Evolutionary conservation across 2,888 invertebrate species (phyloP), one percentile per base, ranked within the genome.

Genomic region (Graphium colonna): DNA sequence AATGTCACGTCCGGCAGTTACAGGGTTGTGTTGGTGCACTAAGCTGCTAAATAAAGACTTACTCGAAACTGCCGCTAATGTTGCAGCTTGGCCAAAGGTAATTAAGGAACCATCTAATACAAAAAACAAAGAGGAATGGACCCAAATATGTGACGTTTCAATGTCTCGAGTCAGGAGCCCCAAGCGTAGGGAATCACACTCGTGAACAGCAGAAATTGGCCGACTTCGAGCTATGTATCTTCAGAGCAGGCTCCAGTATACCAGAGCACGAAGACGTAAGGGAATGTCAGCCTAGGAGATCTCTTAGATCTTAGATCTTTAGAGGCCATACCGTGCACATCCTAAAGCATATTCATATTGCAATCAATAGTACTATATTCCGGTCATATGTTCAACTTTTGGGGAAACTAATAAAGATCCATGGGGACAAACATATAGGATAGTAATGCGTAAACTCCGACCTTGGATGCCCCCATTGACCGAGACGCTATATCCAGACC

Each of bases 381-480:
- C 33, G 42, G 33, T 43, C 50, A 3, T 55, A 51, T 52, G 41
- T 13, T 3, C 50, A 49, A 16, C 56, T 59, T 8, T 56, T 0
- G 56, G 52, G 42, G 40, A 10, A 3, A 26, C 54, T 4, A 45
- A 56, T 16, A 12, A 45, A 12, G 41, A 55, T 16, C 54, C 58
- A 1, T 58, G 55, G 58, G 59, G 57, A 5, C 59, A 55, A 4
- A 55, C 58, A 1, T 60, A 59, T 28, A 45, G 42, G 12, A 41
- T 52, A n/a, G 58, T 59, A 1, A 12, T 58, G 45, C 56, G 46
- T 1, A 61, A 61, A 38, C 42, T 61, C 1, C 31, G 59, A 3
- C 53, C 56, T 1, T 57, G 58, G 57, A 40, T 59, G 9, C 58
- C 58, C n/a, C n/a, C n/a, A n/a, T n/a, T n/a, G n/a, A n/a, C n/a